Percentiles rank a stretch among this genome's conserved stretches.
These are phyloP conservation scores for Rhadina sibilatrix DNA, from an alignment of 2,113 vertebrate genomes.

Conservation along the genomic window DNA sequence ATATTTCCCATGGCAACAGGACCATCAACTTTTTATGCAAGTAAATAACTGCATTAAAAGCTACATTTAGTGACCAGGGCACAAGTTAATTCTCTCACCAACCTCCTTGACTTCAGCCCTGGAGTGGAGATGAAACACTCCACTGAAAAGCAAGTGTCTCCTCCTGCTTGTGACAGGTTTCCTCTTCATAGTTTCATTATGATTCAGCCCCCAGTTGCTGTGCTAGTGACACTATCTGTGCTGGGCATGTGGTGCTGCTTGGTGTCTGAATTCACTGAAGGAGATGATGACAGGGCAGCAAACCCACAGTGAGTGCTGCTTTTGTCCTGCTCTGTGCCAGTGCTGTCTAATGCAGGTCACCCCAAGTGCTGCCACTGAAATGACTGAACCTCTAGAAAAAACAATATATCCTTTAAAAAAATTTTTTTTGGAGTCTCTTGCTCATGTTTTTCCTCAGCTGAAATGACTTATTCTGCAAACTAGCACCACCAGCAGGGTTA, in stretches of 20 bases:
- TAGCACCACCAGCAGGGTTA: not conserved
- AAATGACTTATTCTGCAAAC: not conserved
- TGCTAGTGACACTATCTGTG: not conserved
- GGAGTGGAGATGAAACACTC: not conserved
- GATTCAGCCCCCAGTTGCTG: slow-evolving; percentile 16
- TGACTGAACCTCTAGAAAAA: not conserved
- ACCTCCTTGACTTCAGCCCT: not conserved
- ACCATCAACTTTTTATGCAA: not conserved
- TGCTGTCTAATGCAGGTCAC: not conserved
- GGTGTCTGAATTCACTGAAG: not conserved
- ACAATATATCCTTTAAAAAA: not conserved
- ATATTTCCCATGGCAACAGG: slow-evolving; percentile 65
- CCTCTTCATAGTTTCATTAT: slow-evolving; percentile 18
- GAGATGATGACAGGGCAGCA: slow-evolving; percentile 23
- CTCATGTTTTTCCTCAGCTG: not conserved
- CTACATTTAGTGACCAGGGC: slow-evolving; percentile 4
- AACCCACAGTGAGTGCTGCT: not conserved
- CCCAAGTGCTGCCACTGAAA: not conserved
- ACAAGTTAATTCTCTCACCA: not conserved
- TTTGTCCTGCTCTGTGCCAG: not conserved
- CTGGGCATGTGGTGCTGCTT: not conserved
- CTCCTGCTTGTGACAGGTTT: not conserved
- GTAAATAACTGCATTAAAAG: slow-evolving; percentile 35
- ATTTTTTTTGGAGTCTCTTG: not conserved
- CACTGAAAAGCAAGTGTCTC: slow-evolving; percentile 5